Evolutionary conservation across 2,797 vertebrate genomes (phyloP), one percentile per base, ranked within the genome.

Genomic region (Halcyon smyrnensis): DNA sequence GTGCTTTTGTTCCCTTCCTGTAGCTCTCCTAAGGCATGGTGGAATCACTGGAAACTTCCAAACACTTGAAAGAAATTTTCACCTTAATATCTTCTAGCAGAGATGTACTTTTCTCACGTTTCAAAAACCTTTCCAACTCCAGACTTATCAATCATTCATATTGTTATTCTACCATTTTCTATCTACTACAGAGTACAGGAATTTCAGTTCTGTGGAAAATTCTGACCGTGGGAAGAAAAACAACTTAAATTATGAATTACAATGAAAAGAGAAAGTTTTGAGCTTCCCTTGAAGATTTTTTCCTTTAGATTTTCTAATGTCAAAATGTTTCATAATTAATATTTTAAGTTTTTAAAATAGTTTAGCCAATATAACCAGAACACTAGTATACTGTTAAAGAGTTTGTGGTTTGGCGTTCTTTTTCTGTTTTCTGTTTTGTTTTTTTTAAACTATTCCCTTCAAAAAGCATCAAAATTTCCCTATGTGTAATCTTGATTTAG

Each of bases 91-190:
- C 68, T 77, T 62, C 81, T 83, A 68, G 78, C 39, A 77, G 60
- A 84, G 21, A 8, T 2, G 1, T 71, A 64, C 88, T 92, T 82
- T 37, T 59, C 76, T 48, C 27, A 23, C 68, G 60, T 91, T 91
- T 84, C 70, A 90, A 53, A 87, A 73, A 73, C 68, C 51, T 84
- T 88, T 85, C 56, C 15, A 54, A 8, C 71, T 90, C 68, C 75
- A 95, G 60, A 54, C 65, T 93, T 74, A 90, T 85, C 93, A 90
- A 94, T 95, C 78, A 90, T 94, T 94, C 71, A 92, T 93, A 59
- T 4, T 92, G 90, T 75, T 96, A 90, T 87, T 93, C 88, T 93
- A 88, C 67, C 81, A 43, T 76, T 91, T 78, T 88, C 51, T 90
- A 13, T 36, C 78, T 92, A 43, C 68, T 57, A 64, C 9, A 63